Percentiles rank a stretch among this genome's conserved stretches.
These are phyloP conservation scores for Garra rufa DNA, from an alignment of 2,113 vertebrate species.

Conservation along the genomic window DNA sequence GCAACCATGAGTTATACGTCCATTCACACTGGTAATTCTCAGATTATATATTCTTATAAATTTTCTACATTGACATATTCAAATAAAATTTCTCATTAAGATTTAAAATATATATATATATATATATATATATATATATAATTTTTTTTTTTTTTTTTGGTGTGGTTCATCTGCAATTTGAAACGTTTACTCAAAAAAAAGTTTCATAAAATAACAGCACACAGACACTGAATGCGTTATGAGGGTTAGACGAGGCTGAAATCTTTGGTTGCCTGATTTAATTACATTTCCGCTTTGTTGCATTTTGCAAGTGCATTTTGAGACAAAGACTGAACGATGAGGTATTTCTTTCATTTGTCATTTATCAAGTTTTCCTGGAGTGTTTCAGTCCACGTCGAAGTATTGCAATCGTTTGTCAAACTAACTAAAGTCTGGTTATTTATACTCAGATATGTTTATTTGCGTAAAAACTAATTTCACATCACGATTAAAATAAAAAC, in stretches of 20 bases:
- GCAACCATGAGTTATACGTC: neutral
- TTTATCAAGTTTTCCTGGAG: constrained; percentile 4
- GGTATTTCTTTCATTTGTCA: constrained; percentile 24
- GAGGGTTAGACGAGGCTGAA: neutral
- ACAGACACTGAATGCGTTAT: neutral
- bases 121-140: neutral
- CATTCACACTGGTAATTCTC: neutral
- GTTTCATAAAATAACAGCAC: neutral
- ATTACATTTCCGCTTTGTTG: neutral
- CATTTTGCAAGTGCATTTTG: constrained; percentile 7
- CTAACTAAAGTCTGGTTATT: neutral
- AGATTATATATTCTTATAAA: neutral
- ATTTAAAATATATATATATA: neutral
- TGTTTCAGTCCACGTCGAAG: neutral
- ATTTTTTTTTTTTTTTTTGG: too few relatives aligned
- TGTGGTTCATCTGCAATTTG: neutral
- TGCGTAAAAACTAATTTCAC: constrained; percentile 47
- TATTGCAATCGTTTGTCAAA: neutral
- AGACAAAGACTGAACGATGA: constrained; percentile 7
- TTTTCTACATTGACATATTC: neutral
- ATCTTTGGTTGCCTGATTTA: neutral
- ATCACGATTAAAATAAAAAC: constrained; percentile 43
- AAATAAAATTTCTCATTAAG: neutral
- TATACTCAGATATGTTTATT: neutral
- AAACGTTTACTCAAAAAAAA: neutral